These are phyloP conservation scores for Entomobrya multifasciata DNA, from an alignment of 2,888 invertebrate genomes.

Conservation along the genomic window DNA sequence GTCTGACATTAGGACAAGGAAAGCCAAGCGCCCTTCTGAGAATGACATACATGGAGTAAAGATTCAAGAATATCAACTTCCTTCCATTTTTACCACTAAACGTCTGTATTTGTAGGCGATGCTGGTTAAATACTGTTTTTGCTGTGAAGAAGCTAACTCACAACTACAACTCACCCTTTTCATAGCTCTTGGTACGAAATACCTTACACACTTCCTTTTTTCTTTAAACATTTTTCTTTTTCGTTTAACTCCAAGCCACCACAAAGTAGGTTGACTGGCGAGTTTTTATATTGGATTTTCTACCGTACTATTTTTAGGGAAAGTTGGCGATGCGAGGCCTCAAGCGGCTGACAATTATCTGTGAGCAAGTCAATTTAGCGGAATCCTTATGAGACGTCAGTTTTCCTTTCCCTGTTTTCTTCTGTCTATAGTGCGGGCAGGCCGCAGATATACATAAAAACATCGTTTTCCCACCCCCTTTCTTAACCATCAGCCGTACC, in stretches of 20 bases:
- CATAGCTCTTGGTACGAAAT: background rate
- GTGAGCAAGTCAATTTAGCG: conserved; percentile 74
- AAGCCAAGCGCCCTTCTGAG: conserved; percentile 53
- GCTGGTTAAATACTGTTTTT: background rate
- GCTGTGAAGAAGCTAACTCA: conserved; percentile 26
- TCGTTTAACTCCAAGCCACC: background rate
- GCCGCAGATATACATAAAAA: too few relatives aligned
- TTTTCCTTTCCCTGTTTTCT: conserved; percentile 60
- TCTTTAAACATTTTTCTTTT: background rate
- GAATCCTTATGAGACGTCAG: conserved; percentile 71
- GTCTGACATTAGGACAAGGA: conserved; percentile 53
- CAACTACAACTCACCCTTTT: background rate
- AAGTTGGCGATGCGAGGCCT: conserved; percentile 42
- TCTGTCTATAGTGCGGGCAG: background rate
- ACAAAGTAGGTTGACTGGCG: too few relatives aligned
- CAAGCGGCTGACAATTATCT: conserved; percentile 65
- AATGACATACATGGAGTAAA: conserved; percentile 62
- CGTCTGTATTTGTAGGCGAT: background rate
- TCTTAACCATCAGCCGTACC: too few relatives aligned
- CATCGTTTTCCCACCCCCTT: too few relatives aligned
- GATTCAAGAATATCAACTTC: conserved; percentile 52
- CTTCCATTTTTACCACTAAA: background rate
- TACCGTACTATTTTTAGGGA: conserved; percentile 31
- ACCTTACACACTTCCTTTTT: conserved; percentile 29
- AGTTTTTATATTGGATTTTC: background rate